These are phyloP conservation scores for Lottia scabra DNA, from an alignment of 2,888 invertebrate genomes.

Conservation along the genomic window DNA sequence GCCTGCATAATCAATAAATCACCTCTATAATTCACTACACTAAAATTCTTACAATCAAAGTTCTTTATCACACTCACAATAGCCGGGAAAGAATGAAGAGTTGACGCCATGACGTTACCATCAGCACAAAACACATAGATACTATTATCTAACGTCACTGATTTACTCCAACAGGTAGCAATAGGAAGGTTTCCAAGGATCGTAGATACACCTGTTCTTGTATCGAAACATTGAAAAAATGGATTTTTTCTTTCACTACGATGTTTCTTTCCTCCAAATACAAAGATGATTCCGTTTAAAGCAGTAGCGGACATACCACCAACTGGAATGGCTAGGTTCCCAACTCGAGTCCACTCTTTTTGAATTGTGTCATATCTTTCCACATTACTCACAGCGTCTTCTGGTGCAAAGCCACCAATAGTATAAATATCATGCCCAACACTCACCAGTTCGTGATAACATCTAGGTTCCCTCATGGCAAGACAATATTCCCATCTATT, in stretches of 20 bases:
- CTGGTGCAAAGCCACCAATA: constrained; percentile 30
- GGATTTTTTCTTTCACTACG: constrained; percentile 28
- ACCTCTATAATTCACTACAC: constrained; percentile 31
- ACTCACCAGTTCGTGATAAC: constrained; percentile 32
- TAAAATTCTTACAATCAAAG: constrained; percentile 31
- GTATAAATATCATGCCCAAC: constrained; percentile 28
- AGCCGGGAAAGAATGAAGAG: constrained; percentile 21
- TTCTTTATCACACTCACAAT: constrained; percentile 32
- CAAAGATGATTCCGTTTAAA: constrained; percentile 29
- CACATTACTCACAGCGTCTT: constrained; percentile 24
- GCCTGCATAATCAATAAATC: constrained; percentile 31
- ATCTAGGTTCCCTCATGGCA: constrained; percentile 27
- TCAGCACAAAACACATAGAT: constrained; percentile 34
- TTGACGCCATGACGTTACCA: constrained; percentile 30
- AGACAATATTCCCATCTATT: constrained; percentile 33
- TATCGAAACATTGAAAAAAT: constrained; percentile 31
- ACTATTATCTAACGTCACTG: constrained; percentile 30
- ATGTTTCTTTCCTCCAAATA: constrained; percentile 34
- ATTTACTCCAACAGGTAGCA: constrained; percentile 32
- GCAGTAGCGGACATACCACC: constrained; percentile 33
- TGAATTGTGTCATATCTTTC: constrained; percentile 27
- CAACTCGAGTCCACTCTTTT: constrained; percentile 24
- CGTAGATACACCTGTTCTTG: constrained; percentile 27
- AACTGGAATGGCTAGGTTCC: constrained; percentile 26
- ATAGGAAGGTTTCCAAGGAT: constrained; percentile 24